Evolutionary conservation across 2,797 vertebrate species (phyloP), one percentile per base, ranked within the genome.

Genomic region (Diplodus sargus): DNA sequence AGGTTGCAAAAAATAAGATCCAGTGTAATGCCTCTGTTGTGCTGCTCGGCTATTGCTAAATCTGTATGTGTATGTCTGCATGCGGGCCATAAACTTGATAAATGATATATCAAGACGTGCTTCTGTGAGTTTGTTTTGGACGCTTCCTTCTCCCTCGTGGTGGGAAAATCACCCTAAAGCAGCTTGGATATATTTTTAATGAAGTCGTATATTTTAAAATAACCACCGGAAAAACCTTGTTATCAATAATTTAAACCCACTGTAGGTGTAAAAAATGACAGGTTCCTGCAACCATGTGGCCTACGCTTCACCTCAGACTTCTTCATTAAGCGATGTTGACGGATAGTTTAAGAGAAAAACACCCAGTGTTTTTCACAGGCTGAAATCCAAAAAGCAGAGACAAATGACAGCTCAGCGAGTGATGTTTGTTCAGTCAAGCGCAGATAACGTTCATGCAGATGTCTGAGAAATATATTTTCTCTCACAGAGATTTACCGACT

Each of bases 181-280:
- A n/a, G 63, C 63, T 51, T 64, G 53, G 10, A 25, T 73, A 61
- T 78, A 79, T 79, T 68, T 56, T 77, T 74, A 71, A 85, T 74
- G 69, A 83, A 82, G 75, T 53, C 69, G 15, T 60, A 20, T 62
- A 66, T 74, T 72, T 43, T 34, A 43, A 68, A 79, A 62, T 67
- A 66, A 56, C 48, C 62, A 23, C 47, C 6, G 14, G 70, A 42
- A 66, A 65, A 67, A 47, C 54, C 17, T 53, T 4, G 43, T 56
- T 34, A 56, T 85, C 9, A 81, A 83, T 81, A 51, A 83, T 85
- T 81, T 20, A 75, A 79, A 79, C 43, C 5, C 39, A 15, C 64
- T 56, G 25, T 59, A 49, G 62, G 66, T 67, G 60, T 57, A 70
- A 79, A 81, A 65, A 81, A 65, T 64, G 64, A 81, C 42, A 72